Percentiles rank a stretch among this genome's conserved stretches.
Evolutionary conservation across 2,113 vertebrate species (phyloP).

Genomic region (Baryphthengus martii): DNA sequence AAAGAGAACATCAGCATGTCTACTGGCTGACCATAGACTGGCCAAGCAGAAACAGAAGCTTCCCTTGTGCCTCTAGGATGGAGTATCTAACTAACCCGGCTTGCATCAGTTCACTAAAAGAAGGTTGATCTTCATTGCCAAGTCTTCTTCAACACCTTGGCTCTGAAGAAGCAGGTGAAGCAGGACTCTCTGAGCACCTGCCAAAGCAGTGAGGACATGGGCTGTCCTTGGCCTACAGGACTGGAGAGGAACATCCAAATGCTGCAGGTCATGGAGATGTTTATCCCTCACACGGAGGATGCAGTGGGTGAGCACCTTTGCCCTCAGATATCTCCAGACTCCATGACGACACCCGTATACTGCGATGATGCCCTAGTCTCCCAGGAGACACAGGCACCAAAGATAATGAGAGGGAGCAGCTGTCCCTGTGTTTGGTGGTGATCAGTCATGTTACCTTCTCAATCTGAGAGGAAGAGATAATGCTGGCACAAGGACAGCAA

Average conservation of each 20-base stretch:
- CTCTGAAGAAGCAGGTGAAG: neutral
- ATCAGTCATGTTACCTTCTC: constrained; percentile 58
- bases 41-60: neutral
- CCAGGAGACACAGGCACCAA: neutral
- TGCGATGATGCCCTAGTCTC: constrained; percentile 48
- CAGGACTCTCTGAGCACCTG: neutral
- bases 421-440: constrained; percentile 31
- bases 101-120: neutral
- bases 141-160: neutral
- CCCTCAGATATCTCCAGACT: constrained; percentile 46
- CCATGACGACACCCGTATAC: constrained; percentile 55
- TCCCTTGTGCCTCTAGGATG: neutral
- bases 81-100: neutral
- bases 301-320: constrained; percentile 66
- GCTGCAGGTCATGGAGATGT: constrained; percentile 42
- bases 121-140: neutral
- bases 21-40: neutral
- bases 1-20: neutral
- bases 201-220: neutral
- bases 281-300: constrained; percentile 42
- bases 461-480: constrained; percentile 58
- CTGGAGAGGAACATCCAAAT: constrained; percentile 41
- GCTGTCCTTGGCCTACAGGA: constrained; percentile 57
- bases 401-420: constrained; percentile 19
- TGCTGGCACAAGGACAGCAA: constrained; percentile 59